These are phyloP conservation scores for Catostylus mosaicus DNA, from an alignment of 30 jellyfish, hydroid and myxozoan genomes.

Conservation along the genomic window DNA sequence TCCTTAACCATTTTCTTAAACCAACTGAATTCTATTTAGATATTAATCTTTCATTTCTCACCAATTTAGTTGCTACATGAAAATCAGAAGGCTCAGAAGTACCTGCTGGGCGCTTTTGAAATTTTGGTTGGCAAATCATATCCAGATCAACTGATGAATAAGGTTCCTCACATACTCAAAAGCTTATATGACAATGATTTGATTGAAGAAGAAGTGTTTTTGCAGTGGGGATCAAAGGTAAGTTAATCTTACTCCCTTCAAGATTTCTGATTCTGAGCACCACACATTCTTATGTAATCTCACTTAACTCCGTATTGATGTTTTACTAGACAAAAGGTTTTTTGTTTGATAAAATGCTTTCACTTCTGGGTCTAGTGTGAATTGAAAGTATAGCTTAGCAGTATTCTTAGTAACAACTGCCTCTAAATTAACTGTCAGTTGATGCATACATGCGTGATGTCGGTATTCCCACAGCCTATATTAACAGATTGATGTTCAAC, in stretches of 20 bases:
- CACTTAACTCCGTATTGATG: too few species aligned
- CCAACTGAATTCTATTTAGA: background rate
- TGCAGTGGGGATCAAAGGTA: slow-evolving; percentile 98
- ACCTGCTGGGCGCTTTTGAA: slow-evolving; percentile 97
- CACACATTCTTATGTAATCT: too few species aligned
- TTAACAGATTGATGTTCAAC: too few species aligned
- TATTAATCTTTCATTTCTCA: background rate
- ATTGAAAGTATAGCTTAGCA: too few species aligned
- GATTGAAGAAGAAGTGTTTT: slow-evolving; percentile 95
- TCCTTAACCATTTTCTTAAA: background rate
- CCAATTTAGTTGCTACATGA: slow-evolving; percentile 62
- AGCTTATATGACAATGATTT: slow-evolving; percentile 88
- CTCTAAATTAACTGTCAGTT: too few species aligned
- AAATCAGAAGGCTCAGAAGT: slow-evolving; percentile 96
- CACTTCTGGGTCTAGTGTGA: too few species aligned
- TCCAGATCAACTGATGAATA: slow-evolving; percentile 89
- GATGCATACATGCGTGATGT: too few species aligned
- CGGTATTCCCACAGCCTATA: too few species aligned
- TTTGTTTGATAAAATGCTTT: too few species aligned
- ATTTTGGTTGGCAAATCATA: slow-evolving; percentile 86
- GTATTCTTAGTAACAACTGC: too few species aligned
- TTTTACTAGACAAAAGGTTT: too few species aligned
- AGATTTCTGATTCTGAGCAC: background rate
- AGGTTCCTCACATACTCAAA: slow-evolving; percentile 90
- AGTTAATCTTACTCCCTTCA: background rate